Percentiles rank a stretch among this genome's conserved stretches.
Conservation (phyloP, 2,797 vertebrate species). For the Amblyraja radiata region DNA sequence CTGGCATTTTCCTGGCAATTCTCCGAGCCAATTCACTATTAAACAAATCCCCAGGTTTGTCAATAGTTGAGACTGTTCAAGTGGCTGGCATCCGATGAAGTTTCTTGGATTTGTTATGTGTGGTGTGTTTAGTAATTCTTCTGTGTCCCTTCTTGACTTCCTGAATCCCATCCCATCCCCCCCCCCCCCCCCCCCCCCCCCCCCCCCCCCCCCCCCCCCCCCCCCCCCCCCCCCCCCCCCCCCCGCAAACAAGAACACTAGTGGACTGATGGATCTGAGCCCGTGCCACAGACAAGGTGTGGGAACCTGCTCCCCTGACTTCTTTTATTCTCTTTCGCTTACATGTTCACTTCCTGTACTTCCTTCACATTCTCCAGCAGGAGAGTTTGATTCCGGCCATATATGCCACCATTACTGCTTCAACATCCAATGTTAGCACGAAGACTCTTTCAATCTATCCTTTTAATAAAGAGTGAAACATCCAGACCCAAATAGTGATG, state of each 20-base stretch:
- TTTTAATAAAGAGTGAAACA: background rate
- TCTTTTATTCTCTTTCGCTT: background rate
- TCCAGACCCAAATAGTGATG: background rate
- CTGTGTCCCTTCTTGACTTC: constrained; percentile 12
- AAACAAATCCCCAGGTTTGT: constrained; percentile 31
- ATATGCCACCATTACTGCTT: background rate
- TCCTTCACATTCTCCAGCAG: background rate
- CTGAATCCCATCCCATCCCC: constrained; percentile 30
- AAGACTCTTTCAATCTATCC: background rate
- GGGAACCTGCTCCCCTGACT: background rate
- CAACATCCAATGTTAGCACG: background rate
- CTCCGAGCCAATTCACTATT: constrained; percentile 18
- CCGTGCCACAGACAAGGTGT: background rate
- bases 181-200: background rate
- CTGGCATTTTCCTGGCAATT: constrained; percentile 27
- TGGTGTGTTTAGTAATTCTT: constrained; percentile 15
- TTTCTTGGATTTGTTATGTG: constrained; percentile 32
- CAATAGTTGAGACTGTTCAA: constrained; percentile 24
- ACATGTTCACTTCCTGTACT: background rate
- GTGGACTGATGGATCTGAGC: constrained; percentile 20
- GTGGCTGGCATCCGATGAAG: constrained; percentile 4
- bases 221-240: background rate
- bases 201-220: background rate
- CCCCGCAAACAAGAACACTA: constrained; percentile 8
- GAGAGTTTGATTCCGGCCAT: background rate